Conservation (phyloP, 2,888 invertebrate genomes). For the Doris montereyensis region DNA sequence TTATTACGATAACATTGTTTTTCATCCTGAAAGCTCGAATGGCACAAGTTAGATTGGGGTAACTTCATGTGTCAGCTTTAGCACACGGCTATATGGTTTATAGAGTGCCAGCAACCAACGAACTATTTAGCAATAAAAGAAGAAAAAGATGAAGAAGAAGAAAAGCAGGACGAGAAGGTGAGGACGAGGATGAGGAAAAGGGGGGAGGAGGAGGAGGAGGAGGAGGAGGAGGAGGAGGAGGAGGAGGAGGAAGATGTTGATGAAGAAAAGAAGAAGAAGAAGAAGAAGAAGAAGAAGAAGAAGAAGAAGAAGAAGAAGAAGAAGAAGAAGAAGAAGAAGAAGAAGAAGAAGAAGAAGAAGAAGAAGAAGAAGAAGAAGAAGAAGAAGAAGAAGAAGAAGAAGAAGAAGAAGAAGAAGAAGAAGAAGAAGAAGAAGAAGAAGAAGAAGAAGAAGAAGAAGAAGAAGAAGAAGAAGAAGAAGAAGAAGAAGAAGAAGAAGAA, state of each 20-base stretch:
- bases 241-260: neutral
- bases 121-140: neutral
- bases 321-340: neutral
- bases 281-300: neutral
- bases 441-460: neutral
- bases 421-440: neutral
- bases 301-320: neutral
- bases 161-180: neutral
- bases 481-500: neutral
- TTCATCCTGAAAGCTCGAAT: no score
- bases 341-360: neutral
- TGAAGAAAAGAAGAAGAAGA: neutral
- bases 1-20: no score
- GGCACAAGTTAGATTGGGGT: no score
- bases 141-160: neutral
- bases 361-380: neutral
- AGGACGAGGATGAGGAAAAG: neutral
- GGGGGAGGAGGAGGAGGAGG: neutral
- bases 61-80: no score
- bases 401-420: neutral
- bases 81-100: no score
- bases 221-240: constrained; percentile 43
- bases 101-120: no score
- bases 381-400: neutral
- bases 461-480: neutral